Conservation (phyloP, 2,888 invertebrate genomes). For the Tribolium freemani region DNA sequence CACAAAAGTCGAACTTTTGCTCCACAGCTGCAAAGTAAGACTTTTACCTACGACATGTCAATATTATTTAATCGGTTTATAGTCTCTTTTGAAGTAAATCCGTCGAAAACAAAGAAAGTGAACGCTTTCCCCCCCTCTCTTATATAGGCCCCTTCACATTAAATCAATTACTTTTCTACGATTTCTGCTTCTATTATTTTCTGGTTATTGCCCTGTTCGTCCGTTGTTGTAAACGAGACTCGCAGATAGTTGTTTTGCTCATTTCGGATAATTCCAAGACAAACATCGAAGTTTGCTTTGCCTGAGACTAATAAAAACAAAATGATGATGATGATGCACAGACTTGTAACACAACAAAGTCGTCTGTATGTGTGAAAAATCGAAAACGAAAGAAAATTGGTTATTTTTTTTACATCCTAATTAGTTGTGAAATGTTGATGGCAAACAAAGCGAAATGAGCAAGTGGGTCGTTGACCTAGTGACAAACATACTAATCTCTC, state of each 20-base stretch:
- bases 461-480: constrained; percentile 21
- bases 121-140: neutral
- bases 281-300: constrained; percentile 18
- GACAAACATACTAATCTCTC: constrained; percentile 26
- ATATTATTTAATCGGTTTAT: too few relatives aligned
- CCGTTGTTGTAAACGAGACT: constrained; percentile 3
- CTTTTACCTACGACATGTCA: too few relatives aligned
- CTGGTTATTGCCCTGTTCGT: constrained; percentile 26
- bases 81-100: too few relatives aligned
- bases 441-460: constrained; percentile 21
- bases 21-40: too few relatives aligned
- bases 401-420: neutral
- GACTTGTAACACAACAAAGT: neutral
- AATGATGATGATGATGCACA: neutral
- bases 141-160: neutral
- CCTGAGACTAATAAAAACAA: neutral
- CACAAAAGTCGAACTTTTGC: too few relatives aligned
- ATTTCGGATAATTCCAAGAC: constrained; percentile 25
- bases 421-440: constrained; percentile 1
- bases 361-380: neutral
- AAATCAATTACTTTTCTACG: constrained; percentile 21
- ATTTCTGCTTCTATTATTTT: constrained; percentile 23
- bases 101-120: neutral
- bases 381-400: neutral
- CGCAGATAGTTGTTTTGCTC: constrained; percentile 18